phyloP scores from a whole-genome alignment of 2,888 invertebrate genomes.

The Aleiodes testaceus region DNA sequence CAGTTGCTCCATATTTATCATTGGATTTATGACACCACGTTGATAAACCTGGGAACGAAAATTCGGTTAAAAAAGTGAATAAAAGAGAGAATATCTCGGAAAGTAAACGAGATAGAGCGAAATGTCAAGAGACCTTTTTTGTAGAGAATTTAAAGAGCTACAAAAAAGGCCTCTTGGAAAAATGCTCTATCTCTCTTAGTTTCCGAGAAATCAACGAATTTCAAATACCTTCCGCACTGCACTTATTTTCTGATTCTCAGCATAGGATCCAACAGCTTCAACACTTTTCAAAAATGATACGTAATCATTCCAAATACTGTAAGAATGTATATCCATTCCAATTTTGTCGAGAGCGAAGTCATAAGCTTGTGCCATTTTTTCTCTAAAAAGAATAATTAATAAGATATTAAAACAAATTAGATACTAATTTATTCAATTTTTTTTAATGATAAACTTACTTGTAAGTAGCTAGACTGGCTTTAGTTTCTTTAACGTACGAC shows the following conservation, averaged over 20 bases:
- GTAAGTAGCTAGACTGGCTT: constrained; percentile 92
- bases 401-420: constrained; percentile 12
- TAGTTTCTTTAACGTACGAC: constrained; percentile 98
- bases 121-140: too few relatives aligned
- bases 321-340: constrained; percentile 98
- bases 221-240: constrained; percentile 93
- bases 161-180: too few relatives aligned
- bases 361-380: constrained; percentile 99
- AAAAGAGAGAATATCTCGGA: neutral
- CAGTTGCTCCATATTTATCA: constrained; percentile 96
- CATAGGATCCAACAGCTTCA: constrained; percentile 98
- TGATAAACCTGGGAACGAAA: constrained; percentile 85
- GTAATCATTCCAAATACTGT: constrained; percentile 98
- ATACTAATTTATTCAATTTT: neutral
- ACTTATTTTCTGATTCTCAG: constrained; percentile 99
- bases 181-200: too few relatives aligned
- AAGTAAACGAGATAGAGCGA: too few relatives aligned
- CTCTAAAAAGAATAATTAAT: constrained; percentile 77
- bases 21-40: constrained; percentile 95
- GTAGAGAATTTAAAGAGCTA: too few relatives aligned
- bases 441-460: constrained; percentile 79
- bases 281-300: constrained; percentile 96
- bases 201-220: too few relatives aligned
- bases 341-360: constrained; percentile 99
- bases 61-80: constrained; percentile 17